Evolutionary conservation across 2,888 invertebrate species (phyloP).

Genomic region (Callyntrura guangdongensis): DNA sequence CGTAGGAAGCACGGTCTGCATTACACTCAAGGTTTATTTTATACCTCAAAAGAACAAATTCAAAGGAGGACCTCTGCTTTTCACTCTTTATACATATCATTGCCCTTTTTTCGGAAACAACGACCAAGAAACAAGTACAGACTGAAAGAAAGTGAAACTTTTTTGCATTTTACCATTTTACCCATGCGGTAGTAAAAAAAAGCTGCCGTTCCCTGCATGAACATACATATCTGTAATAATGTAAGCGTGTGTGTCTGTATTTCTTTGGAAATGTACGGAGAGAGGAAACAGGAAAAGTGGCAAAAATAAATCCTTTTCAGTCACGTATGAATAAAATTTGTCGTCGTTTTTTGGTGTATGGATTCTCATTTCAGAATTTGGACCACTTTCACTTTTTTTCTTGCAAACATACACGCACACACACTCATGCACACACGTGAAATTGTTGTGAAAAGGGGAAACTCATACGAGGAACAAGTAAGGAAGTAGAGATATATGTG

Average conservation of each 20-base stretch:
- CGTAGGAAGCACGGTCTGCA: too few species aligned
- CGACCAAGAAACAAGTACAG: neutral
- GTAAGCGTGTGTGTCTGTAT: neutral
- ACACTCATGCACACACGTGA: neutral
- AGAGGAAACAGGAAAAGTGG: constrained; percentile 51
- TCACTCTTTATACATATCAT: neutral
- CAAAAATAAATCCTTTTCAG: constrained; percentile 48
- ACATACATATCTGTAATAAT: constrained; percentile 15
- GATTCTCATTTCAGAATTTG: constrained; percentile 13
- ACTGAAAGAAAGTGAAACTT: neutral
- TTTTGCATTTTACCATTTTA: constrained; percentile 11
- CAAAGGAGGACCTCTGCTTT: neutral
- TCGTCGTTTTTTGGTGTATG: constrained; percentile 17
- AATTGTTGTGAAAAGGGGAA: too few species aligned
- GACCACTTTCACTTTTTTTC: constrained; percentile 29
- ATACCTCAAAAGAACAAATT: neutral
- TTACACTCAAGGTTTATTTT: constrained; percentile 12
- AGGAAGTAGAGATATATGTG: neutral
- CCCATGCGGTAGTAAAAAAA: constrained; percentile 26
- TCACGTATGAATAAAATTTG: constrained; percentile 37
- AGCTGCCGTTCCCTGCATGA: neutral
- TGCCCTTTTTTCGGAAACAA: neutral
- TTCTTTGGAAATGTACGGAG: constrained; percentile 7
- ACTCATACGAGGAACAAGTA: too few species aligned
- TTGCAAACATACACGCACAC: too few species aligned